Base-by-base conservation (phyloP, 37 sponge, comb jelly and placozoan genomes). In the Cliona cf. orientalis region DNA sequence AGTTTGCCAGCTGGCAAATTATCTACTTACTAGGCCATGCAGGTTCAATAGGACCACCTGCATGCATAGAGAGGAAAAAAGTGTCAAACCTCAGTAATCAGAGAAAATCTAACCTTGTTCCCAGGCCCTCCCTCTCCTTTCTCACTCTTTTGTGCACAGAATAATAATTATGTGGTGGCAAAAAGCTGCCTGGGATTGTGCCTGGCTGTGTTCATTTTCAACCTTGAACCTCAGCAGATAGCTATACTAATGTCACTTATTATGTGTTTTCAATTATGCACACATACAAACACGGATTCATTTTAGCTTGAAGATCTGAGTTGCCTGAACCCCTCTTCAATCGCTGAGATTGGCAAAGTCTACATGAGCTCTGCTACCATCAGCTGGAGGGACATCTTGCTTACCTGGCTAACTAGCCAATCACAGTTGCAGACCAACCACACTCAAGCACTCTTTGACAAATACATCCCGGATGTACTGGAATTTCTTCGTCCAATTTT, bases 361-460 rank as follows among this genome's bases (percentile, higher is more conserved):
- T 58, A 35, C 46, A 28, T 86, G 29, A 63, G 73, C 2, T 36
- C 58, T 1, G 53, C 40, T 29, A 78, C 83, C 33, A 42, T 91
- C n/a, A 49, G 43, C 63, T 85, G 91, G 91, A 57, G 35, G 42
- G 82, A 63, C n/a, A 32, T 85, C 29, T 57, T 81, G 46, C 0
- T 14, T 45, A 80, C 61, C 1, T 80, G 87, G 80, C 68, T 87
- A 14, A 32, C 42, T 45, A 59, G 33, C 22, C 58, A 42, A 22
- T 72, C 61, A 5, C 58, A 37, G 28, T 23, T 29, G 38, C 60
- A 57, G 12, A 32, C 35, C 35, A 23, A 79, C 60, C 25, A 29
- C 33, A 29, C 77, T 3, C 29, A 36, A 21, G 2, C 71, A 32
- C 71, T 77, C 46, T 85, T 69, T 31, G 41, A 74, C 57, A 66